Evolutionary conservation across 2,113 vertebrate genomes (phyloP).

Genomic region (Leptodactylus fuscus): DNA sequence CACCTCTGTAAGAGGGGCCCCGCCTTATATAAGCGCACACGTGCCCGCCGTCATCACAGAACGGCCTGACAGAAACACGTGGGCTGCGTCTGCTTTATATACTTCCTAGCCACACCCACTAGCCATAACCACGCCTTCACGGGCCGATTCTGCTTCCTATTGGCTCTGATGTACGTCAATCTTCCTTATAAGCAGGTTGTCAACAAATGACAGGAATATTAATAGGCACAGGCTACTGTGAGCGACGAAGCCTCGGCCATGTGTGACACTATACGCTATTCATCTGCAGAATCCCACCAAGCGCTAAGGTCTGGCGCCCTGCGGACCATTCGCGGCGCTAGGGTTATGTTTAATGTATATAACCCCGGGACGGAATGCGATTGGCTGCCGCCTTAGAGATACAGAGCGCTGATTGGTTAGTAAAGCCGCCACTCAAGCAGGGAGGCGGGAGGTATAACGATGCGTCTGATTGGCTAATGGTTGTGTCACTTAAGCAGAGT

Average conservation of each 20-base stretch:
- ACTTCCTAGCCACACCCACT: background rate
- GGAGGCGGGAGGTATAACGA: background rate
- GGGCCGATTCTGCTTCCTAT: background rate
- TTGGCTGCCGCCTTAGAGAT: background rate
- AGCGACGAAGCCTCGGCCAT: too few species aligned
- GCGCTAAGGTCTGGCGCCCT: too few species aligned
- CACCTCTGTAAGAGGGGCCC: too few species aligned
- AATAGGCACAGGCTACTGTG: too few species aligned
- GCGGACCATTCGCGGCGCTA: too few species aligned
- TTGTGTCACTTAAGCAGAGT: background rate
- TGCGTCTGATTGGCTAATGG: background rate
- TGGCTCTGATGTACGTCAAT: background rate
- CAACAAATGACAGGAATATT: constrained; percentile 16
- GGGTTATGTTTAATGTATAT: background rate
- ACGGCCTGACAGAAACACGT: constrained; percentile 4
- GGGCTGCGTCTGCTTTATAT: background rate
- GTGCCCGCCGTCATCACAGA: background rate
- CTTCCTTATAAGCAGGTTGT: background rate
- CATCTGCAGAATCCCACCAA: too few species aligned
- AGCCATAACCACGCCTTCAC: background rate
- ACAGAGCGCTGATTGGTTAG: background rate
- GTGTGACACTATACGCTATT: too few species aligned
- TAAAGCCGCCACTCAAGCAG: background rate
- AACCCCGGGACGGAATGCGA: background rate
- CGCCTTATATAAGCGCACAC: too few species aligned